These are phyloP conservation scores for Sthenelais limicola DNA, from an alignment of 2,888 invertebrate species.

Conservation along the genomic window DNA sequence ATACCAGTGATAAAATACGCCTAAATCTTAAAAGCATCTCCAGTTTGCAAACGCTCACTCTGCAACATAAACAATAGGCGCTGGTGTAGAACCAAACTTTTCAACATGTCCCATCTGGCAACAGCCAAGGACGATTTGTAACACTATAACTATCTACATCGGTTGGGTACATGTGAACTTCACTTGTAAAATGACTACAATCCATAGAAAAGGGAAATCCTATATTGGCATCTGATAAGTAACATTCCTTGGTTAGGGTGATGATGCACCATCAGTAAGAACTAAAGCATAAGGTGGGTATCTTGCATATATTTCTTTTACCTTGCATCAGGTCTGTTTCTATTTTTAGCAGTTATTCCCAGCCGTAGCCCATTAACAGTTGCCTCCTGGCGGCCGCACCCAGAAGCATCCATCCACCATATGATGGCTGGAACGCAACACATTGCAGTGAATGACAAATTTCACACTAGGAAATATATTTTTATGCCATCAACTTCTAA, in stretches of 20 bases:
- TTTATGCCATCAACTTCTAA: neutral
- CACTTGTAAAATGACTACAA: too few species aligned
- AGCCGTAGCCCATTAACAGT: conserved; percentile 84
- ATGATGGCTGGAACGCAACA: conserved; percentile 20
- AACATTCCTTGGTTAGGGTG: too few species aligned
- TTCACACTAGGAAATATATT: neutral
- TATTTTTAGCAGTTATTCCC: conserved; percentile 82
- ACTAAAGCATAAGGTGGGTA: too few species aligned
- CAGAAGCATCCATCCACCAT: conserved; percentile 22
- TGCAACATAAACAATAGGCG: too few species aligned
- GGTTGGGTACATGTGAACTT: too few species aligned
- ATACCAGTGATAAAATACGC: neutral
- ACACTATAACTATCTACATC: too few species aligned
- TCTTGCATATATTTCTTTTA: conserved; percentile 53
- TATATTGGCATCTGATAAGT: too few species aligned
- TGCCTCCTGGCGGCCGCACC: conserved; percentile 74
- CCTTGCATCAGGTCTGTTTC: conserved; percentile 69
- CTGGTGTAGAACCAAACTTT: neutral
- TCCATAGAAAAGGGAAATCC: too few species aligned
- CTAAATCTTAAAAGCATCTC: conserved; percentile 3
- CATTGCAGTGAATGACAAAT: neutral
- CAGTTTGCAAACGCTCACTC: conserved; percentile 21
- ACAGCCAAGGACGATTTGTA: neutral
- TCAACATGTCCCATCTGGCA: neutral
- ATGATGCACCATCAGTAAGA: too few species aligned